Evolutionary conservation across 2,113 vertebrate genomes (phyloP).

Genomic region (Mirounga angustirostris): DNA sequence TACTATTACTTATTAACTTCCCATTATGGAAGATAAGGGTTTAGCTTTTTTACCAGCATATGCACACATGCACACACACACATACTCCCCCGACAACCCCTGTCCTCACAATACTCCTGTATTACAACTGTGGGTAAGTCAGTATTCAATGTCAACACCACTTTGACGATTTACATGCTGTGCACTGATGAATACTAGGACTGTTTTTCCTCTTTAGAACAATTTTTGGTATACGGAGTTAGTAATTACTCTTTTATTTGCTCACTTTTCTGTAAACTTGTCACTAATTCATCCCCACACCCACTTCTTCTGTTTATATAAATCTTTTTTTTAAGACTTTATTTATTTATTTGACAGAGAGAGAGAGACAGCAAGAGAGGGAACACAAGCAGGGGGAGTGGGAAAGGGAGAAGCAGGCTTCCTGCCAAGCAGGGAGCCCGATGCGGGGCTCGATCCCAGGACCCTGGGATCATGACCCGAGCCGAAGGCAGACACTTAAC

Average conservation of each 20-base stretch:
- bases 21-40: not conserved
- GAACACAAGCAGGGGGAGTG: too few relatives aligned
- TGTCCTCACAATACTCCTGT: not conserved
- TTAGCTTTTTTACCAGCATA: not conserved
- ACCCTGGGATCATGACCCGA: too few relatives aligned
- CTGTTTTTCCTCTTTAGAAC: not conserved
- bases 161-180: not conserved
- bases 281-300: not conserved
- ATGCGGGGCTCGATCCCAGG: too few relatives aligned
- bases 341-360: too few relatives aligned
- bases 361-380: too few relatives aligned
- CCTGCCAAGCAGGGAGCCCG: too few relatives aligned
- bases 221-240: not conserved
- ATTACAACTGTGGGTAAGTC: not conserved
- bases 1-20: not conserved
- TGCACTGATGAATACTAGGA: not conserved
- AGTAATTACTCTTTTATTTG: not conserved
- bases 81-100: not conserved
- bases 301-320: not conserved
- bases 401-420: too few relatives aligned
- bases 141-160: not conserved
- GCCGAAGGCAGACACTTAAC: too few relatives aligned
- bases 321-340: not conserved
- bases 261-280: slow-evolving; percentile 8
- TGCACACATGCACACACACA: fast-evolving